Percentiles rank a stretch among this genome's conserved stretches.
phyloP scores from a whole-genome alignment of 2,888 invertebrate species.

The Trachelus troglodyta region DNA sequence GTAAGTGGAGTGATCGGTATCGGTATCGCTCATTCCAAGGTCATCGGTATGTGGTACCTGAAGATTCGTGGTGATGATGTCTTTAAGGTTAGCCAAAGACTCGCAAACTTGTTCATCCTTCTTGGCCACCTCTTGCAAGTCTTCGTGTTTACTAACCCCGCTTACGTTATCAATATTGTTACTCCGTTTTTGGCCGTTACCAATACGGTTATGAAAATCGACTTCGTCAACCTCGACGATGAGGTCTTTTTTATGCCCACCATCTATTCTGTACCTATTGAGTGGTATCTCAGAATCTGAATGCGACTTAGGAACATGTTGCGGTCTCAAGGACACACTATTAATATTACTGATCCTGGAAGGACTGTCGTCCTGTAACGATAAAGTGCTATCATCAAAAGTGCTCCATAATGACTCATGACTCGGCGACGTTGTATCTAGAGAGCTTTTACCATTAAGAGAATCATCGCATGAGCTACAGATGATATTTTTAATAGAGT shows the following conservation, averaged over 20 bases:
- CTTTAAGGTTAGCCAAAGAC: not conserved
- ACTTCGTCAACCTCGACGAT: constrained; percentile 28
- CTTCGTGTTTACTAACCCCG: not conserved
- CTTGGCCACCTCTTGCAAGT: not conserved
- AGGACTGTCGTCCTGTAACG: constrained; percentile 48
- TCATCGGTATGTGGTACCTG: constrained; percentile 18
- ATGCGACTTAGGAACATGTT: constrained; percentile 45
- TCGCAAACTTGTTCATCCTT: not conserved
- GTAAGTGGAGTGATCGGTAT: constrained; percentile 39
- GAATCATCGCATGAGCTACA: constrained; percentile 47
- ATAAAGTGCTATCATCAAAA: constrained; percentile 58
- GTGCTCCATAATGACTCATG: constrained; percentile 60
- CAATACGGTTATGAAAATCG: constrained; percentile 25
- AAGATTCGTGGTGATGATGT: not conserved
- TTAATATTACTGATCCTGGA: constrained; percentile 7
- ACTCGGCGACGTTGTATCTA: constrained; percentile 55
- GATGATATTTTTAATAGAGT: not conserved
- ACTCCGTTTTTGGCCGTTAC: not conserved
- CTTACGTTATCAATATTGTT: constrained; percentile 2
- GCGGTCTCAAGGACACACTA: not conserved
- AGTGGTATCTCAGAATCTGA: constrained; percentile 50
- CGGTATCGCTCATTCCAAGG: constrained; percentile 11
- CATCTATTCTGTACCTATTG: constrained; percentile 3
- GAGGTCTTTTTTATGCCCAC: not conserved
- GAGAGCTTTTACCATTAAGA: constrained; percentile 47